Percentiles rank a stretch among this genome's conserved stretches.
Evolutionary conservation across 2,113 vertebrate species (phyloP).

Genomic region (Xyrauchen texanus): DNA sequence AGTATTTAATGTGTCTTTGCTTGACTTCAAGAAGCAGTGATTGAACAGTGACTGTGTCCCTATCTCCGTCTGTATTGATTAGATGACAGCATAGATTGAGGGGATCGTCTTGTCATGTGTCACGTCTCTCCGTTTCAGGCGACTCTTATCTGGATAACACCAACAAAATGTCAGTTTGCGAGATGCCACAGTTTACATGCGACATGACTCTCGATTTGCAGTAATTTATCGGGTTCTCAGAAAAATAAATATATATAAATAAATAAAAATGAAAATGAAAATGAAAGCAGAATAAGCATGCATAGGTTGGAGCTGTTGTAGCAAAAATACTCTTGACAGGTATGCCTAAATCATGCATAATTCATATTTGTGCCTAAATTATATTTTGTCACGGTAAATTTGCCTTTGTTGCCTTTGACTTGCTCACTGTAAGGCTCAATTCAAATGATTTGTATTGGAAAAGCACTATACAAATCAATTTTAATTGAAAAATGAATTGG

Average conservation of each 20-base stretch:
- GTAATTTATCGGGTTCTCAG: constrained; percentile 2
- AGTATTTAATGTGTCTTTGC: constrained; percentile 34
- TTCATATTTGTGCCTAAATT: not conserved
- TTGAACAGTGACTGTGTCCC: constrained; percentile 51
- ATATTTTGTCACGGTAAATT: not conserved
- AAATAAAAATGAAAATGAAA: not conserved
- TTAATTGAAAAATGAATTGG: not conserved
- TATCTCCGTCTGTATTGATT: constrained; percentile 55
- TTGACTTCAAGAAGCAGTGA: constrained; percentile 41
- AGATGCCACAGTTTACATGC: constrained; percentile 39
- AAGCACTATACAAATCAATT: not conserved
- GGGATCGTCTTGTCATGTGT: constrained; percentile 51
- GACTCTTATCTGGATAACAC: constrained; percentile 49
- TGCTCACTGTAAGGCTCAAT: not conserved
- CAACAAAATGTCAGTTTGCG: constrained; percentile 40
- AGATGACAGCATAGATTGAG: constrained; percentile 54
- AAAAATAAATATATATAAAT: not conserved
- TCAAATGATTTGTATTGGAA: not conserved
- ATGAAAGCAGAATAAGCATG: not conserved
- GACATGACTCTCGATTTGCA: constrained; percentile 28
- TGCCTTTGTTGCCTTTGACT: not conserved
- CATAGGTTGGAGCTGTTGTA: not conserved
- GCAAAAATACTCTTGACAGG: not conserved
- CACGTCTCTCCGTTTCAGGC: constrained; percentile 49
- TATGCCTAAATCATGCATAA: not conserved